Conservation (phyloP, 2,797 vertebrate genomes). For the Merluccius polli region DNA sequence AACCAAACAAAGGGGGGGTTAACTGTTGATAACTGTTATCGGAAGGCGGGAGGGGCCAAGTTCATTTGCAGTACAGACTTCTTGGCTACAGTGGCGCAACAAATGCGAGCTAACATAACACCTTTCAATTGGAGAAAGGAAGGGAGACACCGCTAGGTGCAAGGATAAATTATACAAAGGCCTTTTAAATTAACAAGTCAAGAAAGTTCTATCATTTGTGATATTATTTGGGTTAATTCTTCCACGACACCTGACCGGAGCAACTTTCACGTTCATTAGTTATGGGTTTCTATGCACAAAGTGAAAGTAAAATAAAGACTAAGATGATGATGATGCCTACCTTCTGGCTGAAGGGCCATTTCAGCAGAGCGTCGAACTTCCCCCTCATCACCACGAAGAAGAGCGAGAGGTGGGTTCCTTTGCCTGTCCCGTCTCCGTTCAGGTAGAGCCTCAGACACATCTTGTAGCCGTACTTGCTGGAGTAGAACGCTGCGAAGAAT, state of each 20-base stretch:
- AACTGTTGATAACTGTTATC: neutral
- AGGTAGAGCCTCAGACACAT: constrained; percentile 96
- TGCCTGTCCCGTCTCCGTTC: constrained; percentile 91
- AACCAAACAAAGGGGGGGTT: neutral
- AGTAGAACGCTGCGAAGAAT: constrained; percentile 85
- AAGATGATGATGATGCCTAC: constrained; percentile 54
- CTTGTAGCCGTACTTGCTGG: constrained; percentile 96
- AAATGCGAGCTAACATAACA: neutral
- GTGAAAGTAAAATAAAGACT: neutral
- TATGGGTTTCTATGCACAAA: neutral
- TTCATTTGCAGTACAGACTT: neutral
- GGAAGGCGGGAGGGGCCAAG: neutral
- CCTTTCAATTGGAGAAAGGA: neutral
- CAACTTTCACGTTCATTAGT: neutral
- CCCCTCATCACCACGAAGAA: constrained; percentile 98
- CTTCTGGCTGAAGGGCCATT: constrained; percentile 99
- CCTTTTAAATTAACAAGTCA: neutral
- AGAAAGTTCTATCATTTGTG: neutral
- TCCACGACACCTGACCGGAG: neutral
- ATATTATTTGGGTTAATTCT: neutral
- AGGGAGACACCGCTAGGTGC: neutral
- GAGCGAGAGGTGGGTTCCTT: constrained; percentile 87
- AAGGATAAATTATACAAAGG: neutral
- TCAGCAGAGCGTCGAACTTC: constrained; percentile 85
- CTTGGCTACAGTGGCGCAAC: neutral